Percentiles rank a stretch among this genome's conserved stretches.
phyloP scores from a whole-genome alignment of 2,888 invertebrate species.

The Lysandra coridon region DNA sequence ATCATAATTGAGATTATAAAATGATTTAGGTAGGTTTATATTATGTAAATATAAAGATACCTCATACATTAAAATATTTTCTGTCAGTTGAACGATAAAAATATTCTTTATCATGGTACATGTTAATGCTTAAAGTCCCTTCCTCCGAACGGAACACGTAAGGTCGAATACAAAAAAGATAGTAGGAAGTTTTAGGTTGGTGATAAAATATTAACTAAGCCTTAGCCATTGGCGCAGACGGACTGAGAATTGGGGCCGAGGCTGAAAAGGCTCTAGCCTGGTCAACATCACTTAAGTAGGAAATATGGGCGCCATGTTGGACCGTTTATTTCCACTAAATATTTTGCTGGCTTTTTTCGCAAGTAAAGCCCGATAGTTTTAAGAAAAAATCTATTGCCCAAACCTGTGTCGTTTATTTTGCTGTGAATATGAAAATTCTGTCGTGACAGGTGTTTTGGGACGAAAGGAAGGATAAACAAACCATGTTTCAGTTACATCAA shows the following conservation, averaged over 20 bases:
- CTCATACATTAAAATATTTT: too few species aligned
- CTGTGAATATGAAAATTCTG: neutral
- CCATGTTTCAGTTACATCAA: neutral
- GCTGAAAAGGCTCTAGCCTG: slow-evolving; percentile 7
- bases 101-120: too few species aligned
- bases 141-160: neutral
- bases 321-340: slow-evolving; percentile 14
- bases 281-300: slow-evolving; percentile 17
- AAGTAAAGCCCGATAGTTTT: neutral
- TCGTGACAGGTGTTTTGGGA: neutral
- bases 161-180: neutral
- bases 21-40: too few species aligned
- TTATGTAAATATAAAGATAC: too few species aligned
- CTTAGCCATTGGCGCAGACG: slow-evolving; percentile 19
- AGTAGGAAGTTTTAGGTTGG: neutral
- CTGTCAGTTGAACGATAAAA: too few species aligned
- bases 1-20: too few species aligned
- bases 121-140: neutral
- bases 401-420: neutral
- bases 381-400: neutral
- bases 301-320: slow-evolving; percentile 13
- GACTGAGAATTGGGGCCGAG: slow-evolving; percentile 7
- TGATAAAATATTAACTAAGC: slow-evolving; percentile 17
- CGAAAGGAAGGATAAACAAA: neutral
- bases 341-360: neutral